These are phyloP conservation scores for Magallana nippona DNA, from an alignment of 2,888 invertebrate genomes.

Conservation along the genomic window DNA sequence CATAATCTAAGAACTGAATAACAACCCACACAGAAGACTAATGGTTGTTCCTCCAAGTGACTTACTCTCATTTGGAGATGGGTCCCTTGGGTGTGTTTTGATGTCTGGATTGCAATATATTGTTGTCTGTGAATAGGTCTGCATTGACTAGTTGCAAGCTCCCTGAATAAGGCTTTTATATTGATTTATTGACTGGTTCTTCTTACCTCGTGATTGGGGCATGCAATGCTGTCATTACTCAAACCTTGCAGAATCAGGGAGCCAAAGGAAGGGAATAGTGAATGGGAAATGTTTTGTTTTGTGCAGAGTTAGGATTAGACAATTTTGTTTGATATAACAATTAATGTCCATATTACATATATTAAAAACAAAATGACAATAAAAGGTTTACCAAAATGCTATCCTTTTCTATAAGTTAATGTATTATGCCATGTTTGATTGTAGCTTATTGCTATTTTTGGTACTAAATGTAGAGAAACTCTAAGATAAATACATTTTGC, in stretches of 20 bases:
- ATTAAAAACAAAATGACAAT: too few relatives aligned
- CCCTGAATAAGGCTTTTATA: neutral
- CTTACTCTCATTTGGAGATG: neutral
- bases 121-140: conserved; percentile 3
- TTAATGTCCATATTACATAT: too few relatives aligned
- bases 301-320: too few relatives aligned
- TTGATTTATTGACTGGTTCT: conserved; percentile 20
- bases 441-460: too few relatives aligned
- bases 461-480: too few relatives aligned
- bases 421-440: too few relatives aligned
- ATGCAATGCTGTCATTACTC: neutral
- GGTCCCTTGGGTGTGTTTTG: neutral
- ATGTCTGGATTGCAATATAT: neutral
- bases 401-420: too few relatives aligned
- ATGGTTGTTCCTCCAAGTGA: conserved; percentile 3
- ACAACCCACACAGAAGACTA: neutral
- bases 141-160: neutral
- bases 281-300: neutral
- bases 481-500: too few relatives aligned
- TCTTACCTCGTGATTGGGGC: neutral
- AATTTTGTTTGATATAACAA: too few relatives aligned
- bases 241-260: neutral
- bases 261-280: neutral
- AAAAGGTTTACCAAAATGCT: too few relatives aligned
- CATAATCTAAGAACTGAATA: neutral